A percentile compares a stretch with the other conserved stretches of the same genome.
Evolutionary conservation across 2,888 invertebrate species (phyloP).

Genomic region (Zygogramma bicolorata): DNA sequence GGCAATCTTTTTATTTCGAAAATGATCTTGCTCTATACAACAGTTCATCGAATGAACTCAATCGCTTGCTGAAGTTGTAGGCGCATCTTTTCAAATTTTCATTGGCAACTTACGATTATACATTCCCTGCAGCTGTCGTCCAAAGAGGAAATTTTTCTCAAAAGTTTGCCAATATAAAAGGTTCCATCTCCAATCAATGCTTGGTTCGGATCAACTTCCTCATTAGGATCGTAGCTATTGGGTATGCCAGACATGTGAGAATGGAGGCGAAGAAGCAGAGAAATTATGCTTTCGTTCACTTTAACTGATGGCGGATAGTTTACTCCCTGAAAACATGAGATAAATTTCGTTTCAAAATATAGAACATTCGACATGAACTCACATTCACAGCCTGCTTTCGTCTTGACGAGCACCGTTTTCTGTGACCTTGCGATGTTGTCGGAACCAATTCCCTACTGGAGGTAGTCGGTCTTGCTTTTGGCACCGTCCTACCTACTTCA

Average conservation of each 20-base stretch:
- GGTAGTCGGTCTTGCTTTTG: slow-evolving; percentile 29
- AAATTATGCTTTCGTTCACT: slow-evolving; percentile 90
- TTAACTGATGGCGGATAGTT: slow-evolving; percentile 60
- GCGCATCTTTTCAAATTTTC: no score
- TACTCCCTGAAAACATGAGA: slow-evolving; percentile 49
- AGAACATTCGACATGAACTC: slow-evolving; percentile 22
- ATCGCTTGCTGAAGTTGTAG: no score
- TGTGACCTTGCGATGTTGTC: slow-evolving; percentile 60
- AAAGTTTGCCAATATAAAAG: slow-evolving; percentile 84
- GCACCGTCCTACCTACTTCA: slow-evolving; percentile 54
- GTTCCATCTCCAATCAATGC: slow-evolving; percentile 85
- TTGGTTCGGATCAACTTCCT: slow-evolving; percentile 62
- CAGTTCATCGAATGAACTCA: no score
- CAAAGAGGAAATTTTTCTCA: slow-evolving; percentile 80
- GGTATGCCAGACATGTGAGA: slow-evolving; percentile 87
- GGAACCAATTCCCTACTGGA: slow-evolving; percentile 64
- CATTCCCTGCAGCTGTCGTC: slow-evolving; percentile 79
- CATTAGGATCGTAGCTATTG: slow-evolving; percentile 77
- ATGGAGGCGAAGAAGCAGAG: slow-evolving; percentile 90
- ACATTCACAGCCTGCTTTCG: slow-evolving; percentile 58
- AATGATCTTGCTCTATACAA: no score
- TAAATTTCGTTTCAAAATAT: background rate
- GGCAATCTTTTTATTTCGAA: no score
- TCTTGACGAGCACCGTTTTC: slow-evolving; percentile 45
- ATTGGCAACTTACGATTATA: slow-evolving; percentile 62